A percentile compares a stretch with the other conserved stretches of the same genome.
Conservation (phyloP, 2,888 invertebrate genomes). For the Lycophotia porphyrea region DNA sequence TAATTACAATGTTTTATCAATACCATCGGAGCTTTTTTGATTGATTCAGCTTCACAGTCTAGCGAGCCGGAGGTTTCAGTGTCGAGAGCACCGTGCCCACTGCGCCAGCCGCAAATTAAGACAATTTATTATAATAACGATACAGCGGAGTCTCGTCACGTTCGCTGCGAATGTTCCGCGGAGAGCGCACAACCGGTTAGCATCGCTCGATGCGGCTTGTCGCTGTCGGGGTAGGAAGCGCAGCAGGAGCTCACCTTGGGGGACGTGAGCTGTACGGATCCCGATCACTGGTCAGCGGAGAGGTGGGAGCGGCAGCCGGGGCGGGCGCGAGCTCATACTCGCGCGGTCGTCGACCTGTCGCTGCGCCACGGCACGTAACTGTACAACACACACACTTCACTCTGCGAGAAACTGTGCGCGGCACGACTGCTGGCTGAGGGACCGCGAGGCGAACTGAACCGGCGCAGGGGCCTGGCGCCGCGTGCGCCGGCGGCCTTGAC, state of each 20-base stretch:
- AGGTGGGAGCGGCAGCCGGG: slow-evolving; percentile 71
- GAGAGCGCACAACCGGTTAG: slow-evolving; percentile 58
- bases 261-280: slow-evolving; percentile 42
- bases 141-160: slow-evolving; percentile 22
- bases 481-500: slow-evolving; percentile 85
- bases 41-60: slow-evolving; percentile 27
- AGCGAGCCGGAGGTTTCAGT: slow-evolving; percentile 21
- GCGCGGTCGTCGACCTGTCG: slow-evolving; percentile 86
- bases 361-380: slow-evolving; percentile 73
- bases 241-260: slow-evolving; percentile 76
- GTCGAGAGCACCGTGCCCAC: background rate
- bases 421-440: slow-evolving; percentile 66
- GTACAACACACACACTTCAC: slow-evolving; percentile 77
- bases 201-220: slow-evolving; percentile 8
- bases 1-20: slow-evolving; percentile 52
- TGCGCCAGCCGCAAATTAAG: slow-evolving; percentile 20
- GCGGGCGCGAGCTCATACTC: slow-evolving; percentile 83
- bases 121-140: slow-evolving; percentile 36
- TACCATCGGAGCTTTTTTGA: slow-evolving; percentile 42
- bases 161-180: slow-evolving; percentile 19
- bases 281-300: slow-evolving; percentile 65
- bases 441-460: slow-evolving; percentile 66
- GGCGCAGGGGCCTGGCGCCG: slow-evolving; percentile 68
- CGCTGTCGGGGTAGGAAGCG: slow-evolving; percentile 34
- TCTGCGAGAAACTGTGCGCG: slow-evolving; percentile 54